Conservation (phyloP, 2,888 invertebrate genomes). For the Heliconius aoede region DNA sequence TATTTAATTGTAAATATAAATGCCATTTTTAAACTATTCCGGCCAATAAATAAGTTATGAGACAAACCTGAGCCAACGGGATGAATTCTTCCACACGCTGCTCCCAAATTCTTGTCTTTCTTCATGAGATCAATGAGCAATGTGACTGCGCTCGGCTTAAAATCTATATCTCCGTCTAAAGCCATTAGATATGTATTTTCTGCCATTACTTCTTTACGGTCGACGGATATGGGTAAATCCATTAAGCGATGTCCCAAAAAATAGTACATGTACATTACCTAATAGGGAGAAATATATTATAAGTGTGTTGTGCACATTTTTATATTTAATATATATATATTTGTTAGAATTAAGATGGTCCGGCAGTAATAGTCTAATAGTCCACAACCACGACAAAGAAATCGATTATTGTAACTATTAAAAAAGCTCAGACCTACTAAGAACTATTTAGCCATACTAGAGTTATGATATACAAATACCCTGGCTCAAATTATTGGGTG, state of each 20-base stretch:
- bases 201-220: conserved; percentile 86
- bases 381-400: too few species aligned
- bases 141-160: conserved; percentile 91
- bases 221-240: conserved; percentile 84
- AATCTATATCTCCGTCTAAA: conserved; percentile 95
- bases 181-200: conserved; percentile 93
- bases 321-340: too few species aligned
- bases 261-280: conserved; percentile 97
- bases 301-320: too few species aligned
- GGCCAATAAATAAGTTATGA: not conserved
- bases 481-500: conserved; percentile 23
- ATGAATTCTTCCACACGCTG: conserved; percentile 95
- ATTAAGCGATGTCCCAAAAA: conserved; percentile 91
- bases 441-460: too few species aligned
- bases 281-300: conserved; percentile 34
- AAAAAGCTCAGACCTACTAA: too few species aligned
- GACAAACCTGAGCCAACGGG: conserved; percentile 88
- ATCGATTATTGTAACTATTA: too few species aligned
- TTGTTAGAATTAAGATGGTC: too few species aligned
- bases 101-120: conserved; percentile 90
- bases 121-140: conserved; percentile 93
- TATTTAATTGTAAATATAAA: too few species aligned
- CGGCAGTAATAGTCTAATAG: too few species aligned
- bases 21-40: not conserved
- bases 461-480: not conserved